phyloP scores from a whole-genome alignment of 2,113 vertebrate species.

The Chionodraco myersi region DNA sequence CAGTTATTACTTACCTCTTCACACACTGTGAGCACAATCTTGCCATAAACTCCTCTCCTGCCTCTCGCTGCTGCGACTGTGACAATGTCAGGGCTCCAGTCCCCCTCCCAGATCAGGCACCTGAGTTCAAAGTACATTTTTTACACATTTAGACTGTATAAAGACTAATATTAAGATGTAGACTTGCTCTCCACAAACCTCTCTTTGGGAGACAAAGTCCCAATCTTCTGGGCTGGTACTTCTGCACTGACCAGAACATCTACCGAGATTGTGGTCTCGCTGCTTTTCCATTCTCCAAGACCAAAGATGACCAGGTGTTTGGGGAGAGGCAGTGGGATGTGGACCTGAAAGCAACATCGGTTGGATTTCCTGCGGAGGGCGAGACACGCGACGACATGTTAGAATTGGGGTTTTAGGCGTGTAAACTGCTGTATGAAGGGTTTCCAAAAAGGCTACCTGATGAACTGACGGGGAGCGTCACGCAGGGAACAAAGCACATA shows the following conservation, averaged over 20 bases:
- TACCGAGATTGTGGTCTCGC: slow-evolving; percentile 68
- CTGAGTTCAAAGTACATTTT: slow-evolving; percentile 62
- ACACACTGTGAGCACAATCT: slow-evolving; percentile 85
- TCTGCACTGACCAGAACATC: slow-evolving; percentile 83
- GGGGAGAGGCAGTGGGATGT: slow-evolving; percentile 87
- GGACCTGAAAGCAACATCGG: slow-evolving; percentile 84
- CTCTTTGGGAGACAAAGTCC: slow-evolving; percentile 77
- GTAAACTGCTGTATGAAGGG: neutral
- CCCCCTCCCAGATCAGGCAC: slow-evolving; percentile 89
- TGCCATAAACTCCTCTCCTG: slow-evolving; percentile 83
- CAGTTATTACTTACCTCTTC: slow-evolving; percentile 77
- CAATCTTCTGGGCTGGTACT: slow-evolving; percentile 78
- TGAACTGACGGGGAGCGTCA: slow-evolving; percentile 85
- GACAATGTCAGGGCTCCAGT: slow-evolving; percentile 85
- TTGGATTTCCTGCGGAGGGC: slow-evolving; percentile 81
- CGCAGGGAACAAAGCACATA: slow-evolving; percentile 85
- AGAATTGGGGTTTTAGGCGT: neutral
- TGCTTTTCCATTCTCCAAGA: slow-evolving; percentile 86
- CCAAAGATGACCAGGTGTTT: slow-evolving; percentile 87
- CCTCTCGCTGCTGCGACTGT: slow-evolving; percentile 78
- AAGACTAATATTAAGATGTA: too few relatives aligned
- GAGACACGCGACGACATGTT: neutral
- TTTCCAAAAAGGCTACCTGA: slow-evolving; percentile 71
- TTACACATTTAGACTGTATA: neutral
- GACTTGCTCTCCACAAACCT: slow-evolving; percentile 74